A percentile compares a stretch with the other conserved stretches of the same genome.
Conservation (phyloP, 53 echinoderm and acorn worm species). For the Zoroaster sp. region DNA sequence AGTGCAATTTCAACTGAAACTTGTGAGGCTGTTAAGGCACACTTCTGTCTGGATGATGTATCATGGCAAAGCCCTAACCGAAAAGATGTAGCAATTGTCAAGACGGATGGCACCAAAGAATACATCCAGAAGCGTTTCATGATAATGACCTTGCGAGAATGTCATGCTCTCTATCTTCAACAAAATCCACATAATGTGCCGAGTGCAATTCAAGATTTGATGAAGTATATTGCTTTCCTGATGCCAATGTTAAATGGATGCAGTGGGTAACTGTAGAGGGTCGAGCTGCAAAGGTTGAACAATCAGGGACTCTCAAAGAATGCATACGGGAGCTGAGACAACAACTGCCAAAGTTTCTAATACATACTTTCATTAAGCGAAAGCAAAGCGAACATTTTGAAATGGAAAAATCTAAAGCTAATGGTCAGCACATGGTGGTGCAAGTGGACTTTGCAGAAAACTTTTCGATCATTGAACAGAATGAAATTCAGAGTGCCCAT, state of each 20-base stretch:
- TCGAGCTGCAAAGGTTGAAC: slow-evolving; percentile 7
- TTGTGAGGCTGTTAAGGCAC: neutral
- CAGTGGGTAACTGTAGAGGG: slow-evolving; percentile 34
- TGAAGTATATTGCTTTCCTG: no score
- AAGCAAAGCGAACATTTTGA: slow-evolving; percentile 58
- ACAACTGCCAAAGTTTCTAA: slow-evolving; percentile 59
- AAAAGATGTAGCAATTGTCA: slow-evolving; percentile 2
- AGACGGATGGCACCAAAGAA: neutral
- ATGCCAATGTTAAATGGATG: neutral
- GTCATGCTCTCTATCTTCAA: no score
- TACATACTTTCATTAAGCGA: slow-evolving; percentile 55
- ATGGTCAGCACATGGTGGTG: slow-evolving; percentile 6
- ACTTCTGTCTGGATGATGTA: neutral
- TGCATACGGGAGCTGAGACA: neutral
- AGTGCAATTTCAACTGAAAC: neutral
- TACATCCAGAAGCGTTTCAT: no score
- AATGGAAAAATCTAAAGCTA: neutral
- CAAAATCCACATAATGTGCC: no score
- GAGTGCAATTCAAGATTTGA: no score
- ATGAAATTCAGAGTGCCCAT: slow-evolving; percentile 62
- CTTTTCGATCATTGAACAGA: slow-evolving; percentile 38
- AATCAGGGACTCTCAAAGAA: slow-evolving; percentile 12
- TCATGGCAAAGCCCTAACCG: neutral
- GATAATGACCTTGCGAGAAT: no score
- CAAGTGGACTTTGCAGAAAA: slow-evolving; percentile 66